These are phyloP conservation scores for Sipha maydis DNA, from an alignment of 2,888 invertebrate species.

Conservation along the genomic window DNA sequence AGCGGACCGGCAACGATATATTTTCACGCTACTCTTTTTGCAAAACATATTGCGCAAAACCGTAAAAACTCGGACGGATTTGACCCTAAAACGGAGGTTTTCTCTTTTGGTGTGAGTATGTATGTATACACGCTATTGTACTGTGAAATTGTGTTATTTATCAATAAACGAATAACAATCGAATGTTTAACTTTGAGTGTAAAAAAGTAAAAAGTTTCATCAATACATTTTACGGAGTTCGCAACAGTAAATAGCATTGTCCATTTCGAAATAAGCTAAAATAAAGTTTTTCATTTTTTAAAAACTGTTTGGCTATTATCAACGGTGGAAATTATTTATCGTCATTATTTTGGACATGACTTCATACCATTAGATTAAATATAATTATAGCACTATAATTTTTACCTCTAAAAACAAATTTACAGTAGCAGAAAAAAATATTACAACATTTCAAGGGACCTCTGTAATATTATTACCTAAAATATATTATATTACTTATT, in stretches of 20 bases:
- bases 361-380: too few species aligned
- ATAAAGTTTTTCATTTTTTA: not conserved
- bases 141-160: slow-evolving; percentile 15
- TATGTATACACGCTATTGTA: not conserved
- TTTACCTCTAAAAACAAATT: too few species aligned
- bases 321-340: not conserved
- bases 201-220: not conserved
- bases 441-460: too few species aligned
- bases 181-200: not conserved
- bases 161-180: slow-evolving; percentile 29
- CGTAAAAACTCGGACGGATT: slow-evolving; percentile 45
- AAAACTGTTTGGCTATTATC: not conserved
- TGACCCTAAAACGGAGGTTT: slow-evolving; percentile 23
- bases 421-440: too few species aligned
- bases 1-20: slow-evolving; percentile 47
- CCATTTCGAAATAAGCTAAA: not conserved
- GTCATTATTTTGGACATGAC: not conserved
- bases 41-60: slow-evolving; percentile 51
- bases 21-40: slow-evolving; percentile 54
- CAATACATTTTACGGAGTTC: not conserved
- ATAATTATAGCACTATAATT: too few species aligned
- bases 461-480: too few species aligned
- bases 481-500: too few species aligned
- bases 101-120: not conserved
- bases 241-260: not conserved